Conservation (phyloP, 2,797 vertebrate genomes). For the Sciurus vulgaris region DNA sequence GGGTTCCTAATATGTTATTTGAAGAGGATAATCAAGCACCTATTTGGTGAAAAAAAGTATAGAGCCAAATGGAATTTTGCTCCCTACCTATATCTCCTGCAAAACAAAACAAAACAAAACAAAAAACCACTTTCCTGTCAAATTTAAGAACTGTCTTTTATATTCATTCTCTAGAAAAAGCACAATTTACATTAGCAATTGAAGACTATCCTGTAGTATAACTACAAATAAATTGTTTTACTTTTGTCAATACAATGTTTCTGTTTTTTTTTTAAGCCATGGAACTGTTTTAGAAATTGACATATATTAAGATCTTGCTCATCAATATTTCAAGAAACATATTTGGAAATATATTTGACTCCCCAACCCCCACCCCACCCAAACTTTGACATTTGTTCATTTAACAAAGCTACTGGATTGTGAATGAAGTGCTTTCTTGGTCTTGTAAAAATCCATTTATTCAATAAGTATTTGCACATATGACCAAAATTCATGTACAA, state of each 20-base stretch:
- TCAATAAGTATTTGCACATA: not conserved
- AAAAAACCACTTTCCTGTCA: not conserved
- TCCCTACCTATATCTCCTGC: not conserved
- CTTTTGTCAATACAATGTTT: not conserved
- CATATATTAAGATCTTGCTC: not conserved
- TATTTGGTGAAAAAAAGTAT: not conserved
- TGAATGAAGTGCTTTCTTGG: not conserved
- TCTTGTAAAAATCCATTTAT: not conserved
- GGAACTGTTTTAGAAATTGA: slow-evolving; percentile 17
- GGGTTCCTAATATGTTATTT: not conserved
- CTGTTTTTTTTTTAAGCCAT: not conserved
- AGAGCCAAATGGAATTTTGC: not conserved
- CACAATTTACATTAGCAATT: slow-evolving; percentile 24
- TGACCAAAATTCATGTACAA: not conserved
- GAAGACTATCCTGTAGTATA: not conserved
- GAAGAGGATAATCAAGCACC: not conserved
- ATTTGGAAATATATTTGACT: not conserved
- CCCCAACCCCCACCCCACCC: fast-evolving
- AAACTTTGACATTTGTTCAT: not conserved
- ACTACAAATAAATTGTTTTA: not conserved
- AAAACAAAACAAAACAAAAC: slow-evolving; percentile 19
- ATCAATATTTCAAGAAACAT: not conserved
- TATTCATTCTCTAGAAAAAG: not conserved
- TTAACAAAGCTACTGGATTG: not conserved
- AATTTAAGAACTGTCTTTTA: slow-evolving; percentile 59